Evolutionary conservation across 2,888 invertebrate genomes (phyloP).

Genomic region (Phalera bucephala): DNA sequence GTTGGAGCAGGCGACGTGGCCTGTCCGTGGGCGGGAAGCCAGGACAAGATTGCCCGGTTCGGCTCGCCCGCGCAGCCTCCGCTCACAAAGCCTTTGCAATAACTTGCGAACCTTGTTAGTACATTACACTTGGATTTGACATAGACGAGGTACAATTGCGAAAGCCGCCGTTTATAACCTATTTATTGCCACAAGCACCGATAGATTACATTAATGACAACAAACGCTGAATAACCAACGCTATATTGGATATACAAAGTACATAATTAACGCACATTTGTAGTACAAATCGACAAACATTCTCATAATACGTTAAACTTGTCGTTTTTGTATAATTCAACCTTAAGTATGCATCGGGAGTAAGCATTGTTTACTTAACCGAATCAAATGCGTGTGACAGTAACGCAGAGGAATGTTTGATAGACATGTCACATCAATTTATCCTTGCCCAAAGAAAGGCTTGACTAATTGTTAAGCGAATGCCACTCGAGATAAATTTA

Average conservation of each 20-base stretch:
- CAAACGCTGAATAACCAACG: no score
- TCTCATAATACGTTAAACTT: no score
- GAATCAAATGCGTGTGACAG: constrained; percentile 13
- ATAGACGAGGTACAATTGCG: constrained; percentile 9
- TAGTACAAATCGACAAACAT: no score
- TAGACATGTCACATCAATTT: constrained; percentile 15
- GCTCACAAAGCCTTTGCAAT: constrained; percentile 30
- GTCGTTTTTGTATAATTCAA: constrained; percentile 19
- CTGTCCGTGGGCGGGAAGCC: constrained; percentile 27
- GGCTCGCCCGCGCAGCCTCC: constrained; percentile 31
- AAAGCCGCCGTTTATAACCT: constrained; percentile 5
- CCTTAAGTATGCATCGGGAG: constrained; percentile 20
- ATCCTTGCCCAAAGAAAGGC: constrained; percentile 16
- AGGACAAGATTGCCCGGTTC: constrained; percentile 39
- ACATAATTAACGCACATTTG: no score
- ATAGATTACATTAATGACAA: background rate
- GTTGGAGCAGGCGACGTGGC: constrained; percentile 5
- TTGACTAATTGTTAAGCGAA: constrained; percentile 28
- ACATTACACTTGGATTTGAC: constrained; percentile 29
- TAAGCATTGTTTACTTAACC: constrained; percentile 21
- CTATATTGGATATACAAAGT: no score
- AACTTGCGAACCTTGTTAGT: constrained; percentile 45
- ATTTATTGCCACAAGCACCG: background rate
- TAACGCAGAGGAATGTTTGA: constrained; percentile 11
- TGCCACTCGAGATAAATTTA: constrained; percentile 34